Conservation (phyloP, 2,797 vertebrate genomes). For the Etheostoma nigrum region DNA sequence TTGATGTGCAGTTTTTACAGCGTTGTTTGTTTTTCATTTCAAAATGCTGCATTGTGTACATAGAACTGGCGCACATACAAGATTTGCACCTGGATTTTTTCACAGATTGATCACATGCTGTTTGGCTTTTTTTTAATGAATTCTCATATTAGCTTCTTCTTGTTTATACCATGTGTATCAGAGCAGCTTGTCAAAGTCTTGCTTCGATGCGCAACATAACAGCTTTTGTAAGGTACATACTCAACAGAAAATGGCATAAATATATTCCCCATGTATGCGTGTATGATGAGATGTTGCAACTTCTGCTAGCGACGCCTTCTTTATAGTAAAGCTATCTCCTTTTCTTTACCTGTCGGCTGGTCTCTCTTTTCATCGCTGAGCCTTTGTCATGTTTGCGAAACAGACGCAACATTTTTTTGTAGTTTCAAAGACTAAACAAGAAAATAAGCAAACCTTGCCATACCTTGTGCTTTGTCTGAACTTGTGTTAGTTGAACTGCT, state of each 20-base stretch:
- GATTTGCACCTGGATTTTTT: constrained; percentile 42
- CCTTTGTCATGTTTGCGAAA: constrained; percentile 2
- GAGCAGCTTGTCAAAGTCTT: constrained; percentile 75
- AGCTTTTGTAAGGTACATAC: constrained; percentile 83
- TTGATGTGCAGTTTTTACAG: constrained; percentile 49
- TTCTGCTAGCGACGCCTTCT: constrained; percentile 86
- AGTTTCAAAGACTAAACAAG: background rate
- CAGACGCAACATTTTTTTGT: background rate
- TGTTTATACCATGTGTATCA: constrained; percentile 72
- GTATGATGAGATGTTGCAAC: constrained; percentile 86
- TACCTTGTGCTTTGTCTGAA: background rate
- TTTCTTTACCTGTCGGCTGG: constrained; percentile 80
- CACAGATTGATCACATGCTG: constrained; percentile 46
- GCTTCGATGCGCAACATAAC: constrained; percentile 80
- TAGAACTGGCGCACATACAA: constrained; percentile 38
- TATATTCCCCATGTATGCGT: constrained; percentile 87
- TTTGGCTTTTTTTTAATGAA: constrained; percentile 46
- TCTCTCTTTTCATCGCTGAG: constrained; percentile 38
- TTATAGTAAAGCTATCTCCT: constrained; percentile 88
- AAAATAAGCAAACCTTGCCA: background rate
- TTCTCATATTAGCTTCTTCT: constrained; percentile 64
- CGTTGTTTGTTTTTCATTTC: constrained; percentile 49
- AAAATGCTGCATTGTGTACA: constrained; percentile 57
- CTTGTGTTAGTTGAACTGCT: background rate
- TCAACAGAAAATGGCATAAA: constrained; percentile 77